phyloP scores from a whole-genome alignment of 2,797 vertebrate species.

The Sebastes trivittatus region DNA sequence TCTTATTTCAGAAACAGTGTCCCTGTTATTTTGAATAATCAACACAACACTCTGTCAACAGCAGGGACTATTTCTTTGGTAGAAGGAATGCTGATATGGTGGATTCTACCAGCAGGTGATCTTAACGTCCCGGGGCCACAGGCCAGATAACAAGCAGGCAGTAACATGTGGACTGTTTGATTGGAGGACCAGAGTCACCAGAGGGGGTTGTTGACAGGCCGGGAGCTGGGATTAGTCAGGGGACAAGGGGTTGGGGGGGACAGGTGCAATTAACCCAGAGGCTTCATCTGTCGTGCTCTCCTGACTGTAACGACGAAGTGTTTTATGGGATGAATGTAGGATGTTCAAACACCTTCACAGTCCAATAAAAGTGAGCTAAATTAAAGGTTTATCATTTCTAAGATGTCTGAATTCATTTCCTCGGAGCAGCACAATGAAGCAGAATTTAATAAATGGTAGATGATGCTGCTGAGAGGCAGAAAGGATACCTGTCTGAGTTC shows the following conservation, averaged over 20 bases:
- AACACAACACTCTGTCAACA: background rate
- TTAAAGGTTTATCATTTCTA: background rate
- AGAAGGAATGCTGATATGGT: background rate
- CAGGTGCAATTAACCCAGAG: slow-evolving; percentile 10
- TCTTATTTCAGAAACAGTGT: background rate
- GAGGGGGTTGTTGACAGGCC: slow-evolving; percentile 16
- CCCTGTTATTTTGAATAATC: background rate
- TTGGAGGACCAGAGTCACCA: slow-evolving; percentile 28
- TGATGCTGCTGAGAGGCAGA: background rate
- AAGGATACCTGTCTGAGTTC: too few species aligned
- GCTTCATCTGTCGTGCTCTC: background rate
- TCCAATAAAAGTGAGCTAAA: background rate
- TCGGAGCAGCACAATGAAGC: background rate
- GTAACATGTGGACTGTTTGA: slow-evolving; percentile 33
- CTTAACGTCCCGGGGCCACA: slow-evolving; percentile 23
- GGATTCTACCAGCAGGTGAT: slow-evolving; percentile 14
- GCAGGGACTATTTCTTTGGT: background rate
- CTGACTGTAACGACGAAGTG: background rate
- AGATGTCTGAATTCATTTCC: background rate
- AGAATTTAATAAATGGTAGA: background rate
- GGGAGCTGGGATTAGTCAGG: slow-evolving; percentile 1
- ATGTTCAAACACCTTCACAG: background rate
- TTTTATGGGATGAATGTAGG: background rate
- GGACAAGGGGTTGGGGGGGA: background rate
- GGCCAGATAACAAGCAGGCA: slow-evolving; percentile 36